Evolutionary conservation across 1,140 invertebrate species (phyloP).

Genomic region (Zaprionus davidi): DNA sequence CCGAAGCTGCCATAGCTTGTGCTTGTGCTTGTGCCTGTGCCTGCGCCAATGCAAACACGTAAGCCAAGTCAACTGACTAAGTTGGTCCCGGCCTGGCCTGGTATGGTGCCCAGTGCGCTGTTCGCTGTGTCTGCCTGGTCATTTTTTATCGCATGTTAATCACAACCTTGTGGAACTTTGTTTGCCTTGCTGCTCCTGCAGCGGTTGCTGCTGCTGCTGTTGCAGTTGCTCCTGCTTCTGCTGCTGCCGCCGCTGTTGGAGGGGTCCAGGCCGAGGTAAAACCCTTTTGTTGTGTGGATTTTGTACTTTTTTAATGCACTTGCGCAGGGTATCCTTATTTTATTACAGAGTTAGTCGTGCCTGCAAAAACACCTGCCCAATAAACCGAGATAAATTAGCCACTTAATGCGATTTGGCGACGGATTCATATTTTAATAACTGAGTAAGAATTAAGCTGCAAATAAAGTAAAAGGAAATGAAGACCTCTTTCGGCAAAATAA

Average conservation of each 20-base stretch:
- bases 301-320: slow-evolving; percentile 60
- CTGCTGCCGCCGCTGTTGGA: background rate
- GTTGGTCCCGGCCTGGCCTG: slow-evolving; percentile 27
- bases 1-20: slow-evolving; percentile 24
- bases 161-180: slow-evolving; percentile 81
- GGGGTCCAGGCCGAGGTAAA: slow-evolving; percentile 32
- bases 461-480: background rate
- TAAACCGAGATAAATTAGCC: slow-evolving; percentile 6
- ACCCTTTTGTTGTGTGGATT: slow-evolving; percentile 68
- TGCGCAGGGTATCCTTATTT: slow-evolving; percentile 40
- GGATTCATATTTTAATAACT: background rate
- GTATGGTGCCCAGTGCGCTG: slow-evolving; percentile 37
- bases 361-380: slow-evolving; percentile 34
- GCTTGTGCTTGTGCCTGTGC: slow-evolving; percentile 12
- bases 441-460: background rate
- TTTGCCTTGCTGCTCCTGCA: slow-evolving; percentile 63
- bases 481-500: background rate
- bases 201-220: slow-evolving; percentile 26
- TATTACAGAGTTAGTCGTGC: slow-evolving; percentile 7
- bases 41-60: slow-evolving; percentile 73
- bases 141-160: slow-evolving; percentile 83
- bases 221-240: slow-evolving; percentile 25
- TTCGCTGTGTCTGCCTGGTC: slow-evolving; percentile 46
- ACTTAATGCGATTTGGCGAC: background rate
- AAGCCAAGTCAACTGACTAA: slow-evolving; percentile 60